Evolutionary conservation across 2,888 invertebrate genomes (phyloP).

Genomic region (Drosophila borealis): DNA sequence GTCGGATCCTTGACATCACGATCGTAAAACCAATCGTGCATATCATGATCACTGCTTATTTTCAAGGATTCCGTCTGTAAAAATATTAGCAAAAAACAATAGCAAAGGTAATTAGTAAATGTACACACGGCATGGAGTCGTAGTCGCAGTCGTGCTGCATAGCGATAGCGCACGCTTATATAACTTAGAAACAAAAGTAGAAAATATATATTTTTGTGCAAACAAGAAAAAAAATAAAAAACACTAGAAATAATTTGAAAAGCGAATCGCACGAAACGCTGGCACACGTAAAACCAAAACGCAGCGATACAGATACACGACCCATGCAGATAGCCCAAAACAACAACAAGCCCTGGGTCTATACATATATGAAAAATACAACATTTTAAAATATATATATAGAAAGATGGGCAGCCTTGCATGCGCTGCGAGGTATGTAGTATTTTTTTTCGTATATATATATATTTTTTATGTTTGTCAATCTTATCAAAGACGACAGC

Average conservation of each 20-base stretch:
- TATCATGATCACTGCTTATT: slow-evolving; percentile 88
- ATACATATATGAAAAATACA: slow-evolving; percentile 9
- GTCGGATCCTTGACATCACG: slow-evolving; percentile 88
- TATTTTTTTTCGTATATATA: slow-evolving; percentile 9
- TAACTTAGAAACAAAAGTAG: slow-evolving; percentile 61
- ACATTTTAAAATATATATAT: slow-evolving; percentile 12
- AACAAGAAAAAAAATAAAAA: slow-evolving; percentile 31
- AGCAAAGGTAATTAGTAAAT: slow-evolving; percentile 70
- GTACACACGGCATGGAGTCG: slow-evolving; percentile 49
- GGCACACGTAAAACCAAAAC: slow-evolving; percentile 53
- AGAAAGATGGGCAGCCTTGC: slow-evolving; percentile 42
- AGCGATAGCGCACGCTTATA: slow-evolving; percentile 73
- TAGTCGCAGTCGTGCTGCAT: slow-evolving; percentile 64
- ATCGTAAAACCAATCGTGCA: slow-evolving; percentile 89
- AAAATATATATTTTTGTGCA: slow-evolving; percentile 44
- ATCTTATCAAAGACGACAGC: slow-evolving; percentile 67
- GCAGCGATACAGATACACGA: slow-evolving; percentile 57
- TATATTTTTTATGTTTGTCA: slow-evolving; percentile 65
- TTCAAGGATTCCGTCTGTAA: slow-evolving; percentile 89
- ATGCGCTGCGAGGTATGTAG: slow-evolving; percentile 35
- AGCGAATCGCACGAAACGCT: slow-evolving; percentile 56
- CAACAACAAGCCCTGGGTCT: slow-evolving; percentile 22
- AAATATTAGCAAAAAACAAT: slow-evolving; percentile 65
- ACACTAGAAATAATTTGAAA: slow-evolving; percentile 49
- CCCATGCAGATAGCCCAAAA: slow-evolving; percentile 51